These are phyloP conservation scores for Syngnathoides biaculeatus DNA, from an alignment of 2,113 vertebrate genomes.

Conservation along the genomic window DNA sequence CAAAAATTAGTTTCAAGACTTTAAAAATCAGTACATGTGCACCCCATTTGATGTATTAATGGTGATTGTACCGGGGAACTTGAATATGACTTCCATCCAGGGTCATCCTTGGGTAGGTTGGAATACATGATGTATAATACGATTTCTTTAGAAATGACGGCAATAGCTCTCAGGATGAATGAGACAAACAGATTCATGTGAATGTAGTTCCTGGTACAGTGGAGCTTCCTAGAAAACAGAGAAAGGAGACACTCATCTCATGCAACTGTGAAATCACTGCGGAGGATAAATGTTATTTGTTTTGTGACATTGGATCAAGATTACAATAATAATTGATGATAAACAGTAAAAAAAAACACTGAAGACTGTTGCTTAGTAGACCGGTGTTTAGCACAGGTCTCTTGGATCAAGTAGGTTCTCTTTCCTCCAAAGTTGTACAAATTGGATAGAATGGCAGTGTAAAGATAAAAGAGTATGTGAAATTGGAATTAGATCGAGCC, in stretches of 20 bases:
- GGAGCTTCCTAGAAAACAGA: slow-evolving; percentile 82
- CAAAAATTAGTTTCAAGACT: too few relatives aligned
- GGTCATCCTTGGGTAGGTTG: slow-evolving; percentile 76
- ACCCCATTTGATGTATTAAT: neutral
- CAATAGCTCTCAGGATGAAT: slow-evolving; percentile 84
- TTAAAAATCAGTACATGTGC: neutral
- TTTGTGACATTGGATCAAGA: neutral
- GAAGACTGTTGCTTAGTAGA: neutral
- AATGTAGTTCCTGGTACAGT: slow-evolving; percentile 96
- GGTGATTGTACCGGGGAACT: slow-evolving; percentile 72
- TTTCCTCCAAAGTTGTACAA: neutral
- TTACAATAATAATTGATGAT: neutral
- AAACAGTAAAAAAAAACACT: neutral
- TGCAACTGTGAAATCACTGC: slow-evolving; percentile 24
- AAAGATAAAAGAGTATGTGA: neutral
- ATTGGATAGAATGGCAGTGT: neutral
- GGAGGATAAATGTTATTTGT: neutral
- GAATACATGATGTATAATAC: slow-evolving; percentile 73
- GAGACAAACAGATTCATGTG: slow-evolving; percentile 96
- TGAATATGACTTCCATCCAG: slow-evolving; percentile 79
- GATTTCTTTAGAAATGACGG: slow-evolving; percentile 83
- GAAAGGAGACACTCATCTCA: slow-evolving; percentile 13
- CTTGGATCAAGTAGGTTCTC: neutral
- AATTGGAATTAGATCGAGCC: neutral
- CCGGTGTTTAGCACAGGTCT: neutral